Evolutionary conservation across 2,797 vertebrate genomes (phyloP), one percentile per base, ranked within the genome.

Genomic region (Pelodytes ibericus): DNA sequence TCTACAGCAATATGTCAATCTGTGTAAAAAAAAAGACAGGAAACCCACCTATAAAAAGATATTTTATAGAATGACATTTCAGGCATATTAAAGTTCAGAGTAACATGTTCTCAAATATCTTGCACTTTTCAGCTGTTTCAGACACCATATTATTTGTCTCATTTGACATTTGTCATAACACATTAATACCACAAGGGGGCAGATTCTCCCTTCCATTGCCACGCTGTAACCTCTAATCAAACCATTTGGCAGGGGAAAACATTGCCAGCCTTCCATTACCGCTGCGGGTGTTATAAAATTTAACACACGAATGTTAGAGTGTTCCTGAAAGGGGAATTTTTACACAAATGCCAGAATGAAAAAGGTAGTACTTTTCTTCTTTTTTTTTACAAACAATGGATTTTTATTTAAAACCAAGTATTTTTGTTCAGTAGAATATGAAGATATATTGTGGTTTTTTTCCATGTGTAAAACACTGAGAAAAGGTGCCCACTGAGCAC

Each of bases 31-130:
- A 2, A 11, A 53, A 53, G 49, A 53, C 20, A 53, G 6, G 8
- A 53, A 11, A 53, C 49, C 7, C 16, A 4, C 7, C 2, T 53
- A 22, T 53, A 22, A 20, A 53, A 53, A 53, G n/a, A 53, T 20
- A 2, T 53, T 47, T 24, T 24, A 53, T 58, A 58, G 56, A 58
- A 58, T 60, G 26, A 60, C 58, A 60, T 60, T 60, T 60, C 58
- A 31, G 26, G 26, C 58, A 20, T 60, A 30, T 60, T 30, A 60
- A 60, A 30, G 27, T 60, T 31, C 18, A 31, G 27, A 8, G 27
- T 31, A 60, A 60, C 58, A 60, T 31, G 26, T 60, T 60, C 16
- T 20, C 58, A 60, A n/a, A 60, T 9, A 16, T 24, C 16, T 53
- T 53, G 49, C 20, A 2, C n/a, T 53, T 22, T 53, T 53, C 49